These are phyloP conservation scores for Montipora cactus DNA, from an alignment of 64 coral and sea anemone species.

Conservation along the genomic window DNA sequence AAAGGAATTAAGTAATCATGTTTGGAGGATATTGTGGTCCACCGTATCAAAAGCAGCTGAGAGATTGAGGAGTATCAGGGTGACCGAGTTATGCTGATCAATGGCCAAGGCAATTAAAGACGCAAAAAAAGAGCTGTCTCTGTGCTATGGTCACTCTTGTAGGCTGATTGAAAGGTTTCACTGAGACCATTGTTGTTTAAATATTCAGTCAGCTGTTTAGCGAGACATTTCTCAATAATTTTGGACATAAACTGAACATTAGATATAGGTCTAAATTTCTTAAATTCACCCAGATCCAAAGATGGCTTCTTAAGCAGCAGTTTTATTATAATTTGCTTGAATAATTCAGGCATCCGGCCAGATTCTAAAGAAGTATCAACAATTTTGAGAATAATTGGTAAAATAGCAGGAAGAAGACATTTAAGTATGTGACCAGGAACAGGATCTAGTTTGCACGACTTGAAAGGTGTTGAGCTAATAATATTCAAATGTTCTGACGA, in stretches of 20 bases:
- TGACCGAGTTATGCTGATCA: not conserved
- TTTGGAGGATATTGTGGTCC: not conserved
- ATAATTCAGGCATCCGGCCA: constrained; percentile 1
- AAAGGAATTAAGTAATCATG: too few relatives aligned
- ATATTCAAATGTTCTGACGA: too few relatives aligned
- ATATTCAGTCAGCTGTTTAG: not conserved
- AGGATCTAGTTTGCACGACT: not conserved
- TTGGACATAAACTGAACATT: not conserved
- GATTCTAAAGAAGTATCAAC: constrained; percentile 1
- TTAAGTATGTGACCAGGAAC: not conserved
- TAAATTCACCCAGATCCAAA: constrained; percentile 12
- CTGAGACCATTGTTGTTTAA: too few relatives aligned
- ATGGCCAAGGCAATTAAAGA: too few relatives aligned
- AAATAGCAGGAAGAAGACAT: not conserved
- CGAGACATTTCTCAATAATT: constrained; percentile 19
- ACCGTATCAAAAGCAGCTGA: constrained; percentile 52
- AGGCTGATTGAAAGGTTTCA: too few relatives aligned
- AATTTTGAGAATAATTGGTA: not conserved
- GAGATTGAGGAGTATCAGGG: constrained; percentile 18
- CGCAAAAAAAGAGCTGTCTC: too few relatives aligned
- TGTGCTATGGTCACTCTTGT: too few relatives aligned
- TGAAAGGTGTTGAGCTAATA: too few relatives aligned
- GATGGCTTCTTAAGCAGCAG: constrained; percentile 44
- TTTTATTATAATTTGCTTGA: not conserved
- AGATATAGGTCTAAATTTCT: constrained; percentile 50